Percentiles rank a stretch among this genome's conserved stretches.
phyloP scores from a whole-genome alignment of 2,888 invertebrate genomes.

The Polyommatus iphigenia region DNA sequence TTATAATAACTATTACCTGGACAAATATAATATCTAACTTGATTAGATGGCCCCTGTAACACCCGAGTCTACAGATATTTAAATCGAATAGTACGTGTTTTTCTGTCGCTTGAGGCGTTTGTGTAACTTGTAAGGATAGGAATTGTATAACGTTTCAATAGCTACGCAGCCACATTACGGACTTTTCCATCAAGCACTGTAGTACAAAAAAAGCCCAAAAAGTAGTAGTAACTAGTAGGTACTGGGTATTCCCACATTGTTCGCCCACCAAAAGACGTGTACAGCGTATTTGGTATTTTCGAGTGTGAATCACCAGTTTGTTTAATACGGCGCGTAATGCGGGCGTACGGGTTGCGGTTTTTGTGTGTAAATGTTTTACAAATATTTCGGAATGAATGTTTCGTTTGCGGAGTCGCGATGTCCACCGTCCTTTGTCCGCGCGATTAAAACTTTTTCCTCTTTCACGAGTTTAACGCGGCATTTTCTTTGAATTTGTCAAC shows the following conservation, averaged over 20 bases:
- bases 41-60: not conserved
- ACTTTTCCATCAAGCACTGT: too few species aligned
- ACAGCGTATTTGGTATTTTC: not conserved
- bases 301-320: not conserved
- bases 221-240: not conserved
- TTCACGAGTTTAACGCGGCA: conserved; percentile 39
- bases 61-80: too few species aligned
- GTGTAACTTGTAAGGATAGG: not conserved
- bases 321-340: conserved; percentile 16
- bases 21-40: not conserved
- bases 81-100: too few species aligned
- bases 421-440: conserved; percentile 55
- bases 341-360: conserved; percentile 17
- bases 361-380: conserved; percentile 44
- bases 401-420: conserved; percentile 51
- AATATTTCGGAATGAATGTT: conserved; percentile 55
- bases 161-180: too few species aligned
- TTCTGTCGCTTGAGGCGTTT: not conserved
- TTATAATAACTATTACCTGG: not conserved
- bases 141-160: not conserved
- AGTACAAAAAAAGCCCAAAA: not conserved
- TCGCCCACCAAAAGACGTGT: not conserved
- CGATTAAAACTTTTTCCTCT: conserved; percentile 61
- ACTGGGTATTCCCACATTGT: too few species aligned
- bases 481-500: conserved; percentile 49